A percentile compares a stretch with the other conserved stretches of the same genome.
phyloP scores from a whole-genome alignment of 2,797 vertebrate genomes.

The Potorous gilbertii region DNA sequence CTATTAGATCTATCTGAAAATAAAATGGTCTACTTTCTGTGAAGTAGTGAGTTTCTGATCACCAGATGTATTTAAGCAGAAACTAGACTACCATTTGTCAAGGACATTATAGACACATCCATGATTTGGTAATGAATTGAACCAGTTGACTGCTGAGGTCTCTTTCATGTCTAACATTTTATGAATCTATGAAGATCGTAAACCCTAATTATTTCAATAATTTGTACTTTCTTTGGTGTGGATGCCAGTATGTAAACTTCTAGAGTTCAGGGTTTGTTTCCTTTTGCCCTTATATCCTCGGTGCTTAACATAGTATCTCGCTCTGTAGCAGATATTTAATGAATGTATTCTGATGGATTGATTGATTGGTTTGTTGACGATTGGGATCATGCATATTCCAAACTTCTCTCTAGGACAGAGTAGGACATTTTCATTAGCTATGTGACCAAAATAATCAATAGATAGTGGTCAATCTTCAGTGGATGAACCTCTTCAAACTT shows the following conservation, averaged over 20 bases:
- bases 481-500: background rate
- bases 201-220: background rate
- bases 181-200: background rate
- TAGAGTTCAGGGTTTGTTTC: background rate
- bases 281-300: background rate
- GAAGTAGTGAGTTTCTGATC: background rate
- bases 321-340: background rate
- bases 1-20: background rate
- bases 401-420: background rate
- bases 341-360: background rate
- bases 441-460: background rate
- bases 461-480: background rate
- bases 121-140: background rate
- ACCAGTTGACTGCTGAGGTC: background rate
- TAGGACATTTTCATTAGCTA: background rate
- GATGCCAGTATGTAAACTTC: background rate
- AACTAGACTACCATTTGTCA: background rate
- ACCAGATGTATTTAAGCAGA: background rate
- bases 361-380: background rate
- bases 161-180: background rate
- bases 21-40: background rate
- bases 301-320: background rate
- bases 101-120: too few species aligned
- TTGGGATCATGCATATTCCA: background rate
- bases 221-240: background rate